Conservation (phyloP, 1,140 invertebrate genomes). For the Goniozus legneri region DNA sequence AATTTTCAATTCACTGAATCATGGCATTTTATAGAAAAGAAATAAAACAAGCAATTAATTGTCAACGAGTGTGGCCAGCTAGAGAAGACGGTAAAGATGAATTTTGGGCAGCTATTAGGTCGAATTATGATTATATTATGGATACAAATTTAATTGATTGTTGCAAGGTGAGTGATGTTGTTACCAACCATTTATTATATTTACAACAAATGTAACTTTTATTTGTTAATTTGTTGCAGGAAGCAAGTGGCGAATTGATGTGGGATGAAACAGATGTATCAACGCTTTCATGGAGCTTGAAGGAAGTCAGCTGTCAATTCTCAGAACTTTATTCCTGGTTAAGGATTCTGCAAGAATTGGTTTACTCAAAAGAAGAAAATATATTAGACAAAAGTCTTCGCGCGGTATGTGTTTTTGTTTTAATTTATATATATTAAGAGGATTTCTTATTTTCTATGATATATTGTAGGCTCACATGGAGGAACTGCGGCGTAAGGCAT, state of each 20-base stretch:
- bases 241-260: conserved; percentile 73
- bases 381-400: conserved; percentile 65
- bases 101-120: conserved; percentile 83
- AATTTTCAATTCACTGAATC: neutral
- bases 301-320: conserved; percentile 75
- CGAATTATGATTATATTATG: conserved; percentile 91
- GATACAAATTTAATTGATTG: conserved; percentile 87
- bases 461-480: conserved; percentile 68
- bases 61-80: conserved; percentile 70
- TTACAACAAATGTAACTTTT: neutral
- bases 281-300: conserved; percentile 65
- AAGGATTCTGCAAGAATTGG: conserved; percentile 70
- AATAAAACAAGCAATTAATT: conserved; percentile 61
- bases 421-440: neutral
- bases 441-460: neutral
- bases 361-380: conserved; percentile 72
- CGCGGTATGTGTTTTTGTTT: conserved; percentile 53
- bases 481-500: conserved; percentile 67
- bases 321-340: conserved; percentile 78
- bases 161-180: conserved; percentile 64
- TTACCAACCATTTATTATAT: neutral
- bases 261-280: conserved; percentile 60
- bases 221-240: conserved; percentile 53
- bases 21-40: conserved; percentile 50
- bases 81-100: conserved; percentile 70